Percentiles rank a stretch among this genome's conserved stretches.
These are phyloP conservation scores for Oscheius sp. DNA, from an alignment of 2,888 invertebrate species.

Conservation along the genomic window DNA sequence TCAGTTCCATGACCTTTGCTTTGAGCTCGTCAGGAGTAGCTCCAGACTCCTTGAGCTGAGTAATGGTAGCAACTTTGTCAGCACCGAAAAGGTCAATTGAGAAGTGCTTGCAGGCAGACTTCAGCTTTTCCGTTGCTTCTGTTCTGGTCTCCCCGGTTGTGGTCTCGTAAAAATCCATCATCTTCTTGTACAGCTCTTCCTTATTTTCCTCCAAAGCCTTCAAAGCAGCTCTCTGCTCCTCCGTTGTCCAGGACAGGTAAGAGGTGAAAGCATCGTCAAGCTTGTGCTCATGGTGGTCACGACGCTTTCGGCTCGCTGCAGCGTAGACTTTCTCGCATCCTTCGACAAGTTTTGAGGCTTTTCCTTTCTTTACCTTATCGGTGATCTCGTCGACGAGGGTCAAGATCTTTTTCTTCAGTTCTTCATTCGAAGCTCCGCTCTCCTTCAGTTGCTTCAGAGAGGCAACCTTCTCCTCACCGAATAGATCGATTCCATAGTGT, in stretches of 20 bases:
- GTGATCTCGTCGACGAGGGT: slow-evolving; percentile 40
- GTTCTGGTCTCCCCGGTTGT: slow-evolving; percentile 36
- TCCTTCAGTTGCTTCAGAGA: slow-evolving; percentile 51
- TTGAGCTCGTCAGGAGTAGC: slow-evolving; percentile 42
- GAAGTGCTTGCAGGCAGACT: slow-evolving; percentile 48
- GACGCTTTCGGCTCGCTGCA: slow-evolving; percentile 23
- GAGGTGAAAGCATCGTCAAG: slow-evolving; percentile 36
- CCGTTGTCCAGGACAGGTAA: slow-evolving; percentile 49
- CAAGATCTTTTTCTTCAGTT: slow-evolving; percentile 45
- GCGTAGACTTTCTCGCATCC: slow-evolving; percentile 48
- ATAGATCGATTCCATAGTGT: slow-evolving; percentile 46
- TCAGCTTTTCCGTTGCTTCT: slow-evolving; percentile 39
- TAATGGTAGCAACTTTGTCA: slow-evolving; percentile 49
- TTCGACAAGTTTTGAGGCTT: slow-evolving; percentile 3
- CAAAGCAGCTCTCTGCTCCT: slow-evolving; percentile 55
- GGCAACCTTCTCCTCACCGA: slow-evolving; percentile 53
- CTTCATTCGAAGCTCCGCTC: slow-evolving; percentile 46
- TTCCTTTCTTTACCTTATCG: slow-evolving; percentile 40
- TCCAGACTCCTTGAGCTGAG: slow-evolving; percentile 57
- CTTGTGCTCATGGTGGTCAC: slow-evolving; percentile 31
- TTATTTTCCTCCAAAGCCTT: slow-evolving; percentile 55
- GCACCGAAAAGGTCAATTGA: slow-evolving; percentile 54
- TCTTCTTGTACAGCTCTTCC: slow-evolving; percentile 43
- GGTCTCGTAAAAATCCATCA: slow-evolving; percentile 42
- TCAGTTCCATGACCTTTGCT: slow-evolving; percentile 41